A percentile compares a stretch with the other conserved stretches of the same genome.
Conservation (phyloP, 2,113 vertebrate genomes). For the Antigone vipio region DNA sequence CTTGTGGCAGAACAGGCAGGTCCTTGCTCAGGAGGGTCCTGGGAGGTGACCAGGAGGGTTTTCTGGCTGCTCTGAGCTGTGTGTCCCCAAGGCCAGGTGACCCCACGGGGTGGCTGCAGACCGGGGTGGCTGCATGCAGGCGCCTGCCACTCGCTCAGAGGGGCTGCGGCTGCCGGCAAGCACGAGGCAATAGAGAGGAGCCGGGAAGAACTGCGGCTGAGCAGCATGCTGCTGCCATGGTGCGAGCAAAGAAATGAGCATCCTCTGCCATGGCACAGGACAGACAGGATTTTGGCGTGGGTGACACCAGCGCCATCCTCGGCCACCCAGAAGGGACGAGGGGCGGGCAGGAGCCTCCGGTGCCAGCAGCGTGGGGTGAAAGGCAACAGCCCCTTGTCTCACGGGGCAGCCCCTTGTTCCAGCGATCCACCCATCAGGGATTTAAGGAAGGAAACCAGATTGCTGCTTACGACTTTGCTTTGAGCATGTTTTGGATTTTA, state of each 20-base stretch:
- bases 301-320: background rate
- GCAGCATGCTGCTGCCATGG: background rate
- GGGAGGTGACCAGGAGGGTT: background rate
- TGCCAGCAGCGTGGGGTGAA: background rate
- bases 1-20: background rate
- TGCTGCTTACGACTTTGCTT: constrained; percentile 46
- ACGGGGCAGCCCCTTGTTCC: background rate
- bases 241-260: background rate
- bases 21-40: background rate
- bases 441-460: constrained; percentile 19
- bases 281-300: background rate
- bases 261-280: background rate
- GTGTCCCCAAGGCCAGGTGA: background rate
- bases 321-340: background rate
- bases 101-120: background rate
- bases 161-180: background rate
- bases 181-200: background rate
- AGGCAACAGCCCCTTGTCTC: background rate
- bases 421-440: background rate
- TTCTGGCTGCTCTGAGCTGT: background rate
- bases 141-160: background rate
- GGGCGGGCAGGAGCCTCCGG: background rate
- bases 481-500: constrained; percentile 51
- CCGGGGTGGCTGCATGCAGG: background rate
- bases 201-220: background rate